phyloP scores from a whole-genome alignment of 2,797 vertebrate genomes.

The Pempheris klunzingeri region DNA sequence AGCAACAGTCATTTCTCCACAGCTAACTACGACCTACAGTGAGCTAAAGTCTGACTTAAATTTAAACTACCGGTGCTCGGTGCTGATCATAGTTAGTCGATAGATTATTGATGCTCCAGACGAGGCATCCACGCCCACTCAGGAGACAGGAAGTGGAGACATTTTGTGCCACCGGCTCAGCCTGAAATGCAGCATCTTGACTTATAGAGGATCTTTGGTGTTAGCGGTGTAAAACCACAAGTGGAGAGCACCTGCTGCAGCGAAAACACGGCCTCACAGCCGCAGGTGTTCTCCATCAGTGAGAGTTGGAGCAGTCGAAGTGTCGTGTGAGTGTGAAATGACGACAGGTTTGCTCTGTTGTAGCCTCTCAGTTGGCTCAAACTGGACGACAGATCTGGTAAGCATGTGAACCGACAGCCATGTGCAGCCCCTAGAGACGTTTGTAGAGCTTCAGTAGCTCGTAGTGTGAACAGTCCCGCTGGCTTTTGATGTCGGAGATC shows the following conservation, averaged over 20 bases:
- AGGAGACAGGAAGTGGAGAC: no score
- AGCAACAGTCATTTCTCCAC: no score
- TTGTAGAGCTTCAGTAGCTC: conserved; percentile 15
- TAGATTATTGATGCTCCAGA: no score
- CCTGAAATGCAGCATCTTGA: no score
- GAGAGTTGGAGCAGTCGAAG: neutral
- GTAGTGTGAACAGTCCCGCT: neutral
- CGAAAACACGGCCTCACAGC: neutral
- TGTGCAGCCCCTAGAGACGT: neutral
- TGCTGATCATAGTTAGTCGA: no score
- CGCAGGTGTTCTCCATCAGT: no score
- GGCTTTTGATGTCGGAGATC: neutral
- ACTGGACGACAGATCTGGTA: conserved; percentile 71
- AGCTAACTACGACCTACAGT: no score
- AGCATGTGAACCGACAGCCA: conserved; percentile 39
- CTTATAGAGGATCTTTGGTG: no score
- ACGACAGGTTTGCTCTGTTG: conserved; percentile 58
- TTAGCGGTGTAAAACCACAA: neutral
- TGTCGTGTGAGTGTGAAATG: conserved; percentile 10
- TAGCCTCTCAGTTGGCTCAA: conserved; percentile 55
- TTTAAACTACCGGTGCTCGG: no score
- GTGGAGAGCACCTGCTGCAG: neutral
- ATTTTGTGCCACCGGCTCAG: no score
- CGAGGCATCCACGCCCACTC: no score
- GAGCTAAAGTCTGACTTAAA: no score